Evolutionary conservation across 1,140 invertebrate species (phyloP), one percentile per base, ranked within the genome.

Genomic region (Trissolcus basalis): DNA sequence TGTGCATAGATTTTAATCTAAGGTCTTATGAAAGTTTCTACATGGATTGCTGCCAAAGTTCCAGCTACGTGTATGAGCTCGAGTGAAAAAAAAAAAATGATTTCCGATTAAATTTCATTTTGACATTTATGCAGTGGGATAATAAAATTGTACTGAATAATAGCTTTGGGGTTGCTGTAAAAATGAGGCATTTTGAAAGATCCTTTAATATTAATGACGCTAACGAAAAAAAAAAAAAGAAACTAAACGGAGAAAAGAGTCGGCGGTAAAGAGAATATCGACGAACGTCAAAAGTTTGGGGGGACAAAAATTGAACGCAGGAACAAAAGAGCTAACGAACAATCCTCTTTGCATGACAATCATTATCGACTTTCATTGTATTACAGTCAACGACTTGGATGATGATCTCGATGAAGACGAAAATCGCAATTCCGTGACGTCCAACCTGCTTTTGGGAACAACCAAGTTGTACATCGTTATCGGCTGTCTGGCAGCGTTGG

Each of bases 381-480:
- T 78, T 78, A 15, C 69, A 88, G 85, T 83, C 33, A 85, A 85
- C 69, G 83, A 85, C 16, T 54, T 83, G 54, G 73, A 79, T 15
- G 78, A 81, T 73, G 80, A 84, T 65, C 69, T 80, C 15, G 76
- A 80, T 10, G 77, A 67, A 36, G 77, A 83, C 27, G 80, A 83
- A 15, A 85, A 85, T 51, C 81, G 72, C 32, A 78, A 73, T 41
- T 71, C 77, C 11, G 74, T 81, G 35, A 77, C 82, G 35, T 78
- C 83, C 19, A 80, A 83, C 41, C 61, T 87, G n/a, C 78, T 87
- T 36, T 71, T 86, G 12, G 81, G 82, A 44, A 79, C 81, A 8
- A 92, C 92, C 2, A 94, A 95, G 79, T 87, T 96, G 56, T 96
- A 95, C 88, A 93, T 95, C 67, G 93, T 97, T 9, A 89, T 95